These are phyloP conservation scores for Hyles vespertilio DNA, from an alignment of 1,140 invertebrate genomes.

Conservation along the genomic window DNA sequence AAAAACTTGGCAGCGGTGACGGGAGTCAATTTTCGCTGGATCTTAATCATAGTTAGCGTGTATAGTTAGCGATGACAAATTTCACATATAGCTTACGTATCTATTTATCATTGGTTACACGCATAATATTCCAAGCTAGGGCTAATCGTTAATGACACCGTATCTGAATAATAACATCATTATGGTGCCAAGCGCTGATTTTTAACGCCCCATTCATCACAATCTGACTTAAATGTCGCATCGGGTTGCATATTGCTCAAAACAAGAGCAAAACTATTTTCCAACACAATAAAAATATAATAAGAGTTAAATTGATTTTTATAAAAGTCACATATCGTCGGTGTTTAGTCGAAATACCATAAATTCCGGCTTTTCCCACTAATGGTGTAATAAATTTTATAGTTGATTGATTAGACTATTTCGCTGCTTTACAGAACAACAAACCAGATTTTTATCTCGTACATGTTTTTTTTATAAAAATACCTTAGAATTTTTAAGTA, in stretches of 20 bases:
- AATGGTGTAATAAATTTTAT: slow-evolving; percentile 10
- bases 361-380: slow-evolving; percentile 4
- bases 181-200: background rate
- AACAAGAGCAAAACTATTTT: too few relatives aligned
- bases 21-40: too few relatives aligned
- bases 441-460: slow-evolving; percentile 1
- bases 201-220: slow-evolving; percentile 7
- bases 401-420: slow-evolving; percentile 7
- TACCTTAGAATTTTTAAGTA: too few relatives aligned
- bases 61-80: background rate
- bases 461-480: background rate
- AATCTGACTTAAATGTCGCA: slow-evolving; percentile 13
- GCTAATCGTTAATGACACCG: slow-evolving; percentile 4
- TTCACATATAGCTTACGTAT: background rate
- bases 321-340: too few relatives aligned
- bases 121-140: too few relatives aligned
- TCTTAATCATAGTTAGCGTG: too few relatives aligned
- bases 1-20: too few relatives aligned
- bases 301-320: background rate
- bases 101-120: background rate
- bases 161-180: slow-evolving; percentile 2
- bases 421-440: background rate
- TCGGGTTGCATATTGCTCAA: background rate
- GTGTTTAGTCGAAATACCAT: background rate
- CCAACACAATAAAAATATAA: slow-evolving; percentile 4